Base-by-base conservation (phyloP, 1,140 invertebrate genomes). In the Dendroctonus valens region DNA sequence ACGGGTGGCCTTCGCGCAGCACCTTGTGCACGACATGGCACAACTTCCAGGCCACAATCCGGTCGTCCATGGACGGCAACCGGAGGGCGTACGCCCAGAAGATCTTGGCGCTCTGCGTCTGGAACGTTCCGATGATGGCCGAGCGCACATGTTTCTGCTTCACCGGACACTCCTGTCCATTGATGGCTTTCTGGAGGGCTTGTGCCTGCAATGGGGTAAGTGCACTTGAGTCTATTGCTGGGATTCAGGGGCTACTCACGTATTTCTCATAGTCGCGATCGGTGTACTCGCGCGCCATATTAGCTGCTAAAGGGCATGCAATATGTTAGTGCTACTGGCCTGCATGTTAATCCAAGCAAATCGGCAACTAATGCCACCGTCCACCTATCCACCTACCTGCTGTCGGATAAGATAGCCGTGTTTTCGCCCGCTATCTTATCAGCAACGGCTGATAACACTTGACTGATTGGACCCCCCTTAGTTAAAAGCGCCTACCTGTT, bases 11-110 rank as follows among this genome's bases (percentile, higher is more conserved):
- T 80, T 99, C 97, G 11, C 96, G 83, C 49, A 99, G 79, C 40
- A 99, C 84, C 81, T 98, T 99, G 79, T 99, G 96, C 5, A 98
- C 83, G 58, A 98, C 91, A 83, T 99, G 94, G 75, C 95, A 98
- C 80, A 99, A 98, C 80, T 99, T 99, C 97, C 97, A 99, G 4
- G 94, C 93, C 15, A 97, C 87, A 70, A 99, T 96, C 52, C 93
- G 87, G 82, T 96, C 93, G 65, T 94, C 93, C 80, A 94, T 89
- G 4, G 97, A 79, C 0, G 93, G 94, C 59, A 94, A 86, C 49
- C 90, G 55, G 49, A 89, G 79, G 12, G 89, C 87, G 75, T 93
- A 89, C 71, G 86, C 84, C 96, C 96, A 98, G 81, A 97, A 98
- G 26, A 91, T 89, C 74, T 87, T 81, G 2, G 89, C 92, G 76